Evolutionary conservation across 2,113 vertebrate species (phyloP).

Genomic region (Bolborhynchus lineola): DNA sequence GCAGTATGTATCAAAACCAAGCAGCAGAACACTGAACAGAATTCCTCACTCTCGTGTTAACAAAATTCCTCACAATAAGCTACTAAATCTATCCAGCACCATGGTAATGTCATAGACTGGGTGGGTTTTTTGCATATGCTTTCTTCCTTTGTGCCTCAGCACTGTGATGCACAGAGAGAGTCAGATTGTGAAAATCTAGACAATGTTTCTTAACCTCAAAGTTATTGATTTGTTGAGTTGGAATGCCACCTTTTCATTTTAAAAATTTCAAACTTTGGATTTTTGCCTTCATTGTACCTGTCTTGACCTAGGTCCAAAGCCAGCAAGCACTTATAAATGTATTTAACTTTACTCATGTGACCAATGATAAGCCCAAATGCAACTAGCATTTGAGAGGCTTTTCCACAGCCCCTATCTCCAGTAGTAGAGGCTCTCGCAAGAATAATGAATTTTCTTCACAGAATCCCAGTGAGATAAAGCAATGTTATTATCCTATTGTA

Average conservation of each 20-base stretch:
- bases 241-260: background rate
- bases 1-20: background rate
- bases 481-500: conserved; percentile 42
- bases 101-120: background rate
- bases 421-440: background rate
- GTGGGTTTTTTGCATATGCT: background rate
- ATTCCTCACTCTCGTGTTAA: background rate
- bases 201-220: background rate
- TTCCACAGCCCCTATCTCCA: conserved; percentile 4
- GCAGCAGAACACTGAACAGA: background rate
- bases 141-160: background rate
- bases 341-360: background rate
- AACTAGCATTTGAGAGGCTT: conserved; percentile 1
- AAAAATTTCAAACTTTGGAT: background rate
- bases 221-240: background rate
- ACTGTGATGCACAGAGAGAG: background rate
- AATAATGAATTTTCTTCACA: conserved; percentile 56
- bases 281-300: background rate
- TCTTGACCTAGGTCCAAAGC: background rate
- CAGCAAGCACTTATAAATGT: background rate
- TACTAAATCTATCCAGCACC: background rate
- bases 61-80: background rate
- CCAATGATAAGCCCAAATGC: background rate
- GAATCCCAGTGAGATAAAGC: conserved; percentile 32
- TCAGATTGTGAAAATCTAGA: background rate